Base-by-base conservation (phyloP, 2,888 invertebrate genomes). In the Palloptera scutellata region DNA sequence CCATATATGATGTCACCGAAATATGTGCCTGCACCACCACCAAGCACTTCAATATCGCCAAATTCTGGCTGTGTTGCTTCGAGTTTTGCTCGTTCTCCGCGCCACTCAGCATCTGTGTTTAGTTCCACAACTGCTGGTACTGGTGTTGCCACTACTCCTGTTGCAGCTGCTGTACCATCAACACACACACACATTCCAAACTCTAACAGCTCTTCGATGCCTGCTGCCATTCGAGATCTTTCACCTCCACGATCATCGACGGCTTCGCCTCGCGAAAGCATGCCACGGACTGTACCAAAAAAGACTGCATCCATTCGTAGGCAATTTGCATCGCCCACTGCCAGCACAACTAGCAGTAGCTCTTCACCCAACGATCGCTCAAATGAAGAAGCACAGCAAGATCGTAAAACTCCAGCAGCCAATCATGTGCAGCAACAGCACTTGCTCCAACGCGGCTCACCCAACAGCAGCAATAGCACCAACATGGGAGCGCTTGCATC, bases 251-350 rank as follows among this genome's bases (percentile, higher is more conserved):
- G 82, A 40, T 78, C 80, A n/a, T 72, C 77, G 12, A 78, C 80
- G 45, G 78, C 80, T 53, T 81, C 81, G 45, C 81, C 79, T 45
- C 78, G 79, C 42, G 79, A 79, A 60, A 78, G 77, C 45, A 81
- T 83, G 67, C 83, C 83, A 74, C 79, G 85, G 74, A 84, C 85
- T 74, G 84, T 85, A 77, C 84, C 85, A 78, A 85, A 84, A 78
- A 84, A 84, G 82, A 83, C 85, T 83, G 84, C 83, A 73, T 83
- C 85, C 69, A 82, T 85, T 72, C 84, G 84, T 69, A 83, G 85
- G 67, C 85, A 86, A 77, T 87, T 86, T 73, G 86, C 86, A 72
- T 85, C 86, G 53, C 85, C 86, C 10, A 79, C 78, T 53, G 54
- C 73, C 77, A 74, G 72, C 66, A 71, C 71, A 1, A 65, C 73